Base-by-base conservation (phyloP, 2,888 invertebrate species). In the Hetaerina titia region DNA sequence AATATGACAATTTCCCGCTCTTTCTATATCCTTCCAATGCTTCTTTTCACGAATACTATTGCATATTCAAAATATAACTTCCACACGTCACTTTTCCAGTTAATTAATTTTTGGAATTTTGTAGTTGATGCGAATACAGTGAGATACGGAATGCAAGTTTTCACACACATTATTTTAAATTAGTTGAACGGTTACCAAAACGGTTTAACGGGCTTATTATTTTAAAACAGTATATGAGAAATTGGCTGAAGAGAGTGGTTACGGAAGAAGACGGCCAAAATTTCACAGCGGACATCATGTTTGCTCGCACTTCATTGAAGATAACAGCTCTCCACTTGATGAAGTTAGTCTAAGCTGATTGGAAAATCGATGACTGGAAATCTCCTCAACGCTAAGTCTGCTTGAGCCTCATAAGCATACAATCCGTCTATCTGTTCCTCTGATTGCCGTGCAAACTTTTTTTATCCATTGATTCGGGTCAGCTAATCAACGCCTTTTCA, bases 281-380 rank as follows among this genome's bases (percentile, higher is more conserved):
- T 81, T 81, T 81, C 31, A 31, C 31, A 81, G 25, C 81, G 31
- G 22, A 22, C 81, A 31, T 31, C 31, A 31, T 81, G 81, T 81
- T 81, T 81, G 81, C 81, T 4, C 31, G 81, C 81, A 31, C 25
- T 81, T 81, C 81, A 81, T 31, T 81, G 81, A 81, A 81, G 81
- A 81, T 81, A 81, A 81, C 25, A 31, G 81, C 81, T 81, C 81
- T 81, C 81, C 81, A 81, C 81, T 81, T 81, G 81, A 81, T 81
- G 81, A 81, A 81, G 81, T 81, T 81, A 81, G 81, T 81, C 81
- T 81, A 81, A 81, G 81, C 81, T 81, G 81, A 81, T 81, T 81
- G 81, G 81, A 81, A 81, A 81, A 81, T 81, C 81, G 81, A 81
- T 81, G 25, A 81, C 25, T 81, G 81, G 81, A 81, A 81, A 81